Conservation (phyloP, 2,113 vertebrate species). For the Halichoerus grypus region DNA sequence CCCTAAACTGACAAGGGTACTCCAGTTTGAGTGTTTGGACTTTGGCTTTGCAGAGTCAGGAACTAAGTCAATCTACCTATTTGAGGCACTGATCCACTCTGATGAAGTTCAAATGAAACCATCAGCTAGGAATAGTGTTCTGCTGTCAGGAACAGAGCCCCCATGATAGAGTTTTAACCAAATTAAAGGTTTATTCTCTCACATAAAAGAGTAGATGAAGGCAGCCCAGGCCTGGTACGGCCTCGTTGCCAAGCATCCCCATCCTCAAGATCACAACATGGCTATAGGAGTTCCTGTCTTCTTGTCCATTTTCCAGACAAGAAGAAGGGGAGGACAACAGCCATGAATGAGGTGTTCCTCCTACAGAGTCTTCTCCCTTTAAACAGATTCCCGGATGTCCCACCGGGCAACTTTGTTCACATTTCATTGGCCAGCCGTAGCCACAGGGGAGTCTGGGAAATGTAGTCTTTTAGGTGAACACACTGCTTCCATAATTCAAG, state of each 20-base stretch:
- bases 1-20: background rate
- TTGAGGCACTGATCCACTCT: background rate
- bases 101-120: background rate
- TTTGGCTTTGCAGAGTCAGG: background rate
- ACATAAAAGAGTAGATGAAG: background rate
- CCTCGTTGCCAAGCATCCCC: background rate
- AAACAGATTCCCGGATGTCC: background rate
- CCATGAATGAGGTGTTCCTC: background rate
- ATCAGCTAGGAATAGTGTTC: background rate
- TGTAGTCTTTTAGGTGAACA: background rate
- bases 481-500: background rate
- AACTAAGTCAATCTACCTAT: background rate
- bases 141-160: background rate
- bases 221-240: background rate
- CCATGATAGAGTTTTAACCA: background rate
- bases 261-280: background rate
- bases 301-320: background rate
- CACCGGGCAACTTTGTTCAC: background rate
- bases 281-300: background rate
- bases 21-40: background rate
- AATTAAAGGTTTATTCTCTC: background rate
- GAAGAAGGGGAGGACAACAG: background rate
- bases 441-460: constrained; percentile 31
- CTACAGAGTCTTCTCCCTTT: background rate
- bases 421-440: background rate